These are phyloP conservation scores for Astatotilapia flaviijosephi DNA, from an alignment of 2,113 vertebrate species.

Conservation along the genomic window DNA sequence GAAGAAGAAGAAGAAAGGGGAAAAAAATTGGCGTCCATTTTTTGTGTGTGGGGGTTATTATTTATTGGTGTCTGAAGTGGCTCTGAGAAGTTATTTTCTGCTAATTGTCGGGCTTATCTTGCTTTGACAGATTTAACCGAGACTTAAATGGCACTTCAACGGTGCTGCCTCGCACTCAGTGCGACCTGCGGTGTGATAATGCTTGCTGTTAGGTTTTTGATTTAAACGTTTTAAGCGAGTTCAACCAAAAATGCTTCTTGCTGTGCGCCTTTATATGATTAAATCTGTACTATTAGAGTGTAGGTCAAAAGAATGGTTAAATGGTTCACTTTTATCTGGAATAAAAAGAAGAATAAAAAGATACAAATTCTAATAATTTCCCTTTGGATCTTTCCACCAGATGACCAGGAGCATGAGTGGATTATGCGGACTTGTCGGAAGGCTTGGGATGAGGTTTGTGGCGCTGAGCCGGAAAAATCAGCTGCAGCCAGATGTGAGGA, in stretches of 20 bases:
- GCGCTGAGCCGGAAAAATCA: background rate
- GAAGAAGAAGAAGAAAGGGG: background rate
- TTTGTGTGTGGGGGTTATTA: slow-evolving; percentile 29
- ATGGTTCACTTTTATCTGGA: background rate
- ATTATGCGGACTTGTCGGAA: slow-evolving; percentile 83
- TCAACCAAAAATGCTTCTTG: background rate
- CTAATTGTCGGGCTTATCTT: slow-evolving; percentile 64
- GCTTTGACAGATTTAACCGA: slow-evolving; percentile 57
- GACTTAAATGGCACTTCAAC: slow-evolving; percentile 54
- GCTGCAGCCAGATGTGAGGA: background rate
- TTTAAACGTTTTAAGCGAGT: slow-evolving; percentile 1
- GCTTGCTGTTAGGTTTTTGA: slow-evolving; percentile 15
- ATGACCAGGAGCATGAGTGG: slow-evolving; percentile 85
- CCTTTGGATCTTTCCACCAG: slow-evolving; percentile 61
- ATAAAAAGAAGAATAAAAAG: background rate
- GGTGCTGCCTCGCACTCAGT: slow-evolving; percentile 6
- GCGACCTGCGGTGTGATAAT: slow-evolving; percentile 43
- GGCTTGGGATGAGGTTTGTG: slow-evolving; percentile 65
- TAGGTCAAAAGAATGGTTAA: background rate
- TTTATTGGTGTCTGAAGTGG: slow-evolving; percentile 69
- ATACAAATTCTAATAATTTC: background rate
- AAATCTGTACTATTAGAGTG: background rate
- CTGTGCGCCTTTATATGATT: background rate
- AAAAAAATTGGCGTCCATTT: slow-evolving; percentile 34
- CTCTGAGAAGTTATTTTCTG: slow-evolving; percentile 66